Percentiles rank a stretch among this genome's conserved stretches.
Conservation (phyloP, 2,888 invertebrate species). For the Sylvicola cinctus region DNA sequence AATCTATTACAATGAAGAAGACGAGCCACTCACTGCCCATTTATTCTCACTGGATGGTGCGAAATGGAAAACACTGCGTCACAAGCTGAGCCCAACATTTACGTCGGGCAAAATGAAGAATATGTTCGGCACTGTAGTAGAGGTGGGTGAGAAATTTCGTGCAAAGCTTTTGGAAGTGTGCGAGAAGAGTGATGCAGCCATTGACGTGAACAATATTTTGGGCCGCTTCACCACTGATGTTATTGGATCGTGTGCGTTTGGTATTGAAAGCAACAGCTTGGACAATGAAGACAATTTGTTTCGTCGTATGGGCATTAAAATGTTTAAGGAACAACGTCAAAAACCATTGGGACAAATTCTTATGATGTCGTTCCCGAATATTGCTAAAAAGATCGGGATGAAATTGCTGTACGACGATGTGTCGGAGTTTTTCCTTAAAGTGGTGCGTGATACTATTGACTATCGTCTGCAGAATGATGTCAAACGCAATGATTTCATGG, state of each 20-base stretch:
- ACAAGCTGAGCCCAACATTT: conserved; percentile 15
- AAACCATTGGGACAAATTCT: not conserved
- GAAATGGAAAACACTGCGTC: conserved; percentile 20
- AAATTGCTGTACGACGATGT: conserved; percentile 6
- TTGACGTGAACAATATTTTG: conserved; percentile 25
- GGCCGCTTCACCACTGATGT: conserved; percentile 29
- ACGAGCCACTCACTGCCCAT: conserved; percentile 23
- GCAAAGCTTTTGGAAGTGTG: conserved; percentile 4
- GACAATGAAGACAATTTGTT: conserved; percentile 21
- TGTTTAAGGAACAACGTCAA: conserved; percentile 9
- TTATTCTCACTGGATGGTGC: conserved; percentile 22
- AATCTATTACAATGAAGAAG: conserved; percentile 11
- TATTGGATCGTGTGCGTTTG: conserved; percentile 28
- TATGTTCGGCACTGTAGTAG: conserved; percentile 3
- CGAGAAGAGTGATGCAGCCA: conserved; percentile 1
- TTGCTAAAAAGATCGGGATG: not conserved
- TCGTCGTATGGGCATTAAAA: conserved; percentile 11
- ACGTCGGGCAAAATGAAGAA: conserved; percentile 10
- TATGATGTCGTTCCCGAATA: not conserved
- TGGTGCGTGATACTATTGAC: not conserved
- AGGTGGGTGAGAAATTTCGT: not conserved
- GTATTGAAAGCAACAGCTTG: conserved; percentile 26
- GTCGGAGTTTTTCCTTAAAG: conserved; percentile 11
- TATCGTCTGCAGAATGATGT: conserved; percentile 5
- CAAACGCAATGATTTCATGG: conserved; percentile 13